These are phyloP conservation scores for Drosophila anomalata DNA, from an alignment of 2,888 invertebrate genomes.

Conservation along the genomic window DNA sequence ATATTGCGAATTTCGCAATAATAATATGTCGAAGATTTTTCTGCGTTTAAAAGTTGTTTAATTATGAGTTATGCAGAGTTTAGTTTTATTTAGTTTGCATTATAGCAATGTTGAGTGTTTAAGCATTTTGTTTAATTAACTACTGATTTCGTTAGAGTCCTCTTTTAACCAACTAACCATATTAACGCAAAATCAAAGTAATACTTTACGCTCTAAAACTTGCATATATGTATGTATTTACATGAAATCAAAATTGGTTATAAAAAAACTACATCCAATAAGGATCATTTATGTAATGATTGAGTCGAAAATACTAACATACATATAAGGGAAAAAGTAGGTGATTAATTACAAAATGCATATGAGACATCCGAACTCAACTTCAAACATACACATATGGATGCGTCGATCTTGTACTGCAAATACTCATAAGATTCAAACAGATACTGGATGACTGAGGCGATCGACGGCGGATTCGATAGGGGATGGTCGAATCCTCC, in stretches of 20 bases:
- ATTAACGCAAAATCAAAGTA: background rate
- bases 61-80: background rate
- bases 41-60: background rate
- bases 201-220: background rate
- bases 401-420: constrained; percentile 6
- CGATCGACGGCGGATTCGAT: background rate
- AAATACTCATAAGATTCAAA: constrained; percentile 6
- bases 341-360: constrained; percentile 1
- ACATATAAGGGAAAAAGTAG: background rate
- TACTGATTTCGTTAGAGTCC: background rate
- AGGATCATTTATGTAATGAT: background rate
- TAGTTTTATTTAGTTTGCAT: background rate
- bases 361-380: constrained; percentile 5
- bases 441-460: constrained; percentile 1
- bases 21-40: background rate
- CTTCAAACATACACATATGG: constrained; percentile 13
- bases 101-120: background rate
- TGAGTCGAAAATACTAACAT: background rate
- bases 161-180: background rate
- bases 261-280: background rate
- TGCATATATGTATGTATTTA: constrained; percentile 2
- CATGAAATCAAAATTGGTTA: background rate
- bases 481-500: background rate
- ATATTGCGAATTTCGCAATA: too few relatives aligned
- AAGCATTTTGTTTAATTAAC: background rate